Conservation (phyloP, 2,888 invertebrate genomes). For the Tolmerus cingulatus region DNA sequence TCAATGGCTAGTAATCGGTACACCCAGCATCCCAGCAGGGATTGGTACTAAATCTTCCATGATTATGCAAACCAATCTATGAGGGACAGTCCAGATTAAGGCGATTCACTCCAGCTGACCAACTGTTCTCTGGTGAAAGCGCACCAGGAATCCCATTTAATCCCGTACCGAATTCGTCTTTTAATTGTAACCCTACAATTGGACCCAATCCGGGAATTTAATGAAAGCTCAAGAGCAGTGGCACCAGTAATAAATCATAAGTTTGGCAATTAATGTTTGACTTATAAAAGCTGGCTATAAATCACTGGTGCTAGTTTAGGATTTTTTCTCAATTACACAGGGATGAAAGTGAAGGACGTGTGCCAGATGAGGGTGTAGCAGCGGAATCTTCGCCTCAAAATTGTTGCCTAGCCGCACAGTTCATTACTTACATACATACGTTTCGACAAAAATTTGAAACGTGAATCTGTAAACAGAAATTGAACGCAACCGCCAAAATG, state of each 20-base stretch:
- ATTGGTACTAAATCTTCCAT: neutral
- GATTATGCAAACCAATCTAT: neutral
- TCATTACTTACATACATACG: neutral
- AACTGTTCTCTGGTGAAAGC: neutral
- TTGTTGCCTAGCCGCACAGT: neutral
- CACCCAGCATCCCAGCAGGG: neutral
- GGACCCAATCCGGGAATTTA: neutral
- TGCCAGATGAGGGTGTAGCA: neutral
- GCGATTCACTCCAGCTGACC: neutral
- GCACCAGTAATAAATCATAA: conserved; percentile 19
- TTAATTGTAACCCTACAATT: conserved; percentile 5
- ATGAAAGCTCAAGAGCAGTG: conserved; percentile 8
- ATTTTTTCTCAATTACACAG: conserved; percentile 1
- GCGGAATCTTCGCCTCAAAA: neutral
- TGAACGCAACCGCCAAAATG: neutral
- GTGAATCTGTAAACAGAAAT: neutral
- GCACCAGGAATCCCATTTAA: neutral
- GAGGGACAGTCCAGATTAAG: neutral
- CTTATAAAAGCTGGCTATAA: conserved; percentile 3
- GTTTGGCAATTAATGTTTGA: conserved; percentile 33
- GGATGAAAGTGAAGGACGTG: neutral
- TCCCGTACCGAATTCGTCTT: neutral
- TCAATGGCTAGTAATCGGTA: neutral
- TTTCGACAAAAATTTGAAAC: neutral
- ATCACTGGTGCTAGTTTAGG: conserved; percentile 1